These are phyloP conservation scores for Cotesia congregata DNA, from an alignment of 2,888 invertebrate genomes.

Conservation along the genomic window DNA sequence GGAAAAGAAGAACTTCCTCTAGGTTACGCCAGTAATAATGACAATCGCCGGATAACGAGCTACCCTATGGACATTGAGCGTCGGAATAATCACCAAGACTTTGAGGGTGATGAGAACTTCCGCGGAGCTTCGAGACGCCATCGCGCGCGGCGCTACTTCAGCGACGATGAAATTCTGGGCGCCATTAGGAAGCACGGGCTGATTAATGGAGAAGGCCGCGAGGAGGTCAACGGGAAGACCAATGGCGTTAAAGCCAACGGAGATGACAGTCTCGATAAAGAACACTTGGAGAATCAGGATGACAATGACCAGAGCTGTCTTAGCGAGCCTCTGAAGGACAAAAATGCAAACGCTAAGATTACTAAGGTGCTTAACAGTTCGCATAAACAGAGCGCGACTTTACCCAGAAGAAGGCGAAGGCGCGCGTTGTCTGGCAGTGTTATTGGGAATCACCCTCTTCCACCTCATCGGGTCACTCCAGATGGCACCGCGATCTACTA, in stretches of 20 bases:
- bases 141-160: constrained; percentile 47
- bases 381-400: constrained; percentile 63
- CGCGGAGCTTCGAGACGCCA: constrained; percentile 42
- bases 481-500: constrained; percentile 90
- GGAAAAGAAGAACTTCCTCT: constrained; percentile 82
- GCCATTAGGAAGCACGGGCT: constrained; percentile 35
- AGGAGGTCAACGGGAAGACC: constrained; percentile 16
- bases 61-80: constrained; percentile 42
- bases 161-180: constrained; percentile 51
- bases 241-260: background rate
- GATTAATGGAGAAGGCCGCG: constrained; percentile 14
- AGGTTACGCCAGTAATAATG: constrained; percentile 65
- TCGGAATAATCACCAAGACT: constrained; percentile 55
- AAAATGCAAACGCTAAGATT: constrained; percentile 57
- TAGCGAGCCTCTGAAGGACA: constrained; percentile 54
- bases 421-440: constrained; percentile 64
- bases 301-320: constrained; percentile 7
- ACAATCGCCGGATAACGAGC: constrained; percentile 45
- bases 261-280: background rate
- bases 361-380: constrained; percentile 48
- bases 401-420: constrained; percentile 63
- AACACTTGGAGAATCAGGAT: constrained; percentile 1
- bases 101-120: constrained; percentile 53
- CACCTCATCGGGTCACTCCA: constrained; percentile 83
- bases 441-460: constrained; percentile 68